A percentile compares a stretch with the other conserved stretches of the same genome.
Evolutionary conservation across 1,140 invertebrate species (phyloP).

Genomic region (Zaprionus inermis): DNA sequence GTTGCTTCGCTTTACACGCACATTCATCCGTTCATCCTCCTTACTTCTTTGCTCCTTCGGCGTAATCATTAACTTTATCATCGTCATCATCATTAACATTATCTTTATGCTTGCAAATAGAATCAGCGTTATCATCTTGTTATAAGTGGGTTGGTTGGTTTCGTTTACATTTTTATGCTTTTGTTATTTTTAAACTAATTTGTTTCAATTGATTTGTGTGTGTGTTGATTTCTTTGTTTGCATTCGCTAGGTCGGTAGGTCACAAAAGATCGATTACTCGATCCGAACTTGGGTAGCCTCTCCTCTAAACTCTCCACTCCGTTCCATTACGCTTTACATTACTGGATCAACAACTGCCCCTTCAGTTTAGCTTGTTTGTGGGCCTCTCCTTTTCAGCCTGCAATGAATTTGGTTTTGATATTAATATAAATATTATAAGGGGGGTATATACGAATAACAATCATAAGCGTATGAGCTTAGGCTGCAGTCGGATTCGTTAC

Average conservation of each 20-base stretch:
- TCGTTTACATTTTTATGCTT: conserved; percentile 44
- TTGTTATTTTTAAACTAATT: conserved; percentile 50
- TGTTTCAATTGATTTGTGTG: conserved; percentile 52
- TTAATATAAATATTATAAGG: neutral
- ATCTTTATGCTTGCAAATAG: neutral
- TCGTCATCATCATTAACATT: conserved; percentile 27
- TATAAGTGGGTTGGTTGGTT: conserved; percentile 53
- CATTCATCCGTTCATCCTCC: conserved; percentile 34
- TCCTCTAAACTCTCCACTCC: conserved; percentile 1
- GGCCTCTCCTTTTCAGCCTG: neutral
- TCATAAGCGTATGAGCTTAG: neutral
- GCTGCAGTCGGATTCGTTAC: neutral
- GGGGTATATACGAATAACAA: neutral
- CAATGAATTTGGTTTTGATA: neutral
- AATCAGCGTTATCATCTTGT: conserved; percentile 24
- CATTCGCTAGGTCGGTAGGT: conserved; percentile 62
- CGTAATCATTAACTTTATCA: conserved; percentile 23
- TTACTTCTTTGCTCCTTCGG: conserved; percentile 15
- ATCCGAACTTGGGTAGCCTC: conserved; percentile 60
- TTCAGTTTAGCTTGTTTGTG: conserved; percentile 1
- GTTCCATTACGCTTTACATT: neutral
- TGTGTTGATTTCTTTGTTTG: conserved; percentile 37
- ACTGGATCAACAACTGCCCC: neutral
- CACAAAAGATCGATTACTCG: conserved; percentile 57
- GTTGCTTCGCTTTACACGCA: conserved; percentile 74